Evolutionary conservation across 2,113 vertebrate genomes (phyloP).

Genomic region (Columbina picui): DNA sequence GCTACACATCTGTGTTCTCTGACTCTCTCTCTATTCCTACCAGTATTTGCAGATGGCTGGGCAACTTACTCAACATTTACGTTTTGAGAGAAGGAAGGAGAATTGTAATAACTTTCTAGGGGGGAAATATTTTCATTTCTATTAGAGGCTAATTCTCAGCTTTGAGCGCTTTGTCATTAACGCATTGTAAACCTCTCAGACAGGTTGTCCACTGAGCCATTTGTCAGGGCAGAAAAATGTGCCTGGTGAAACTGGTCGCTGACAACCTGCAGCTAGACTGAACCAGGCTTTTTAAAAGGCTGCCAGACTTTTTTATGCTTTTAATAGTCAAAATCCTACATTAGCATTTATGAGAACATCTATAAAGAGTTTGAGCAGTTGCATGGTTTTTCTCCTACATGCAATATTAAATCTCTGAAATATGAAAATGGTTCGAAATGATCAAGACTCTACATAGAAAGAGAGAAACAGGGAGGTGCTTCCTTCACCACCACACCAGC

Average conservation of each 20-base stretch:
- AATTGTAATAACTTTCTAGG: neutral
- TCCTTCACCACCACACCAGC: neutral
- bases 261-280: neutral
- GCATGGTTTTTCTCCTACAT: neutral
- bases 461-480: neutral
- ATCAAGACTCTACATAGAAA: neutral
- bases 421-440: neutral
- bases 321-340: conserved; percentile 1
- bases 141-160: neutral
- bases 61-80: neutral
- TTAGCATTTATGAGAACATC: conserved; percentile 39
- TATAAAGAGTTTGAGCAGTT: neutral
- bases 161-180: neutral
- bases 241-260: neutral
- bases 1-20: neutral
- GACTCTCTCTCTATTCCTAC: neutral
- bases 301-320: neutral
- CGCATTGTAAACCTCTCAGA: conserved; percentile 14
- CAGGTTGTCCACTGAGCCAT: neutral
- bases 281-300: neutral
- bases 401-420: neutral
- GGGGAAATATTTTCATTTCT: conserved; percentile 36
- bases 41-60: neutral
- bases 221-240: conserved; percentile 27
- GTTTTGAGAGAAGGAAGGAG: neutral